Conservation (phyloP, 2,888 invertebrate species). For the Nebria salina region DNA sequence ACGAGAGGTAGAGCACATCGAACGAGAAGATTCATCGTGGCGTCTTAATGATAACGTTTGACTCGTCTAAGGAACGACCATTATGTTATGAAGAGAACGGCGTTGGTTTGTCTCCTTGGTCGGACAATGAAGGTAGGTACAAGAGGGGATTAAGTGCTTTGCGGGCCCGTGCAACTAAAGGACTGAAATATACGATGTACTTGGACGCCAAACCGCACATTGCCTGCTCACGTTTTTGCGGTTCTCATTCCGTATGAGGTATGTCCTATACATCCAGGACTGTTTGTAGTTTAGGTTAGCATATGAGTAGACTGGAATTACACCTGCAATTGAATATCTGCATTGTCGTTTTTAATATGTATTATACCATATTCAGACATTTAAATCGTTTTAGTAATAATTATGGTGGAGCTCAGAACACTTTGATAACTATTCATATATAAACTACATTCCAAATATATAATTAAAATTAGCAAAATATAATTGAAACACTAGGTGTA, state of each 20-base stretch:
- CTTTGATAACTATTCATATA: too few species aligned
- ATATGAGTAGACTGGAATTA: not conserved
- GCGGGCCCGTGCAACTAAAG: not conserved
- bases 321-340: not conserved
- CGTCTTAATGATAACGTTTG: slow-evolving; percentile 25
- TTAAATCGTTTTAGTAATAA: too few species aligned
- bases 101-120: not conserved
- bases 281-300: not conserved
- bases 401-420: too few species aligned
- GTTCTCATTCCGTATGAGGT: slow-evolving; percentile 4
- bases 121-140: slow-evolving; percentile 13
- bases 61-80: slow-evolving; percentile 24
- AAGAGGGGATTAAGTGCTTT: slow-evolving; percentile 17
- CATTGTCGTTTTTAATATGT: not conserved
- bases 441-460: too few species aligned
- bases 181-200: slow-evolving; percentile 4
- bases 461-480: too few species aligned
- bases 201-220: slow-evolving; percentile 4
- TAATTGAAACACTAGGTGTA: too few species aligned
- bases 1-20: not conserved
- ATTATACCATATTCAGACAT: not conserved
- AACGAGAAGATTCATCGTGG: slow-evolving; percentile 17
- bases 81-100: slow-evolving; percentile 16
- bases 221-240: slow-evolving; percentile 9
- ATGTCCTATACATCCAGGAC: not conserved